phyloP scores from a whole-genome alignment of 2,113 vertebrate genomes.

The Lynx canadensis region DNA sequence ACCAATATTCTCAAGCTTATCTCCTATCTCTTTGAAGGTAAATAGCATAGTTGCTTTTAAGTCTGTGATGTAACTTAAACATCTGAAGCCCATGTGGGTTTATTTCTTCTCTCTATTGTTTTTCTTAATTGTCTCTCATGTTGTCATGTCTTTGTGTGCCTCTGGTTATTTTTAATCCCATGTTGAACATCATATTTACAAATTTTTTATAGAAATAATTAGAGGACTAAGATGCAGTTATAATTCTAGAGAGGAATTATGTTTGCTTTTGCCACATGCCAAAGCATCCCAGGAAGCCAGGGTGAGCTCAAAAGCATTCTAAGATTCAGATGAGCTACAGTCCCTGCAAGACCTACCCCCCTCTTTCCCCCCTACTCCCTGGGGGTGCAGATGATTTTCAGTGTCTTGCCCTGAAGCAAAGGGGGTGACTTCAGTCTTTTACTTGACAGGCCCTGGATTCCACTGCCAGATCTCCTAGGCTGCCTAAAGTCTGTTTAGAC shows the following conservation, averaged over 20 bases:
- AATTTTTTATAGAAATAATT: neutral
- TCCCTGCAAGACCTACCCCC: neutral
- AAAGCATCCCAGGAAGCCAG: neutral
- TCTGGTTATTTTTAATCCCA: slow-evolving; percentile 42
- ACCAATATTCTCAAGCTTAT: neutral
- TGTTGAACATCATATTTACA: neutral
- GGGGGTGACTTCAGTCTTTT: neutral
- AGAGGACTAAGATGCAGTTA: neutral
- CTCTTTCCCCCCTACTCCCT: neutral
- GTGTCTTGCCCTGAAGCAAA: neutral
- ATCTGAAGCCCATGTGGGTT: neutral
- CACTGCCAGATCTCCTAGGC: neutral
- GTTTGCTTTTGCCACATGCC: slow-evolving; percentile 36
- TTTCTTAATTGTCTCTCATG: neutral
- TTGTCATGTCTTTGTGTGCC: neutral
- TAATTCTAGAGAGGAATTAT: slow-evolving; percentile 38
- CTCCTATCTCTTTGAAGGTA: neutral
- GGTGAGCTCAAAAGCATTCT: neutral
- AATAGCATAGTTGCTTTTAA: neutral
- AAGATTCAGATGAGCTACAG: neutral
- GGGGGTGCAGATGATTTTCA: neutral
- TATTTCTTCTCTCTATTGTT: neutral
- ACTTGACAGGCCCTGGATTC: neutral
- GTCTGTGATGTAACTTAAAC: neutral
- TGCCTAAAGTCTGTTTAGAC: neutral